Evolutionary conservation across 2,888 invertebrate species (phyloP), one percentile per base, ranked within the genome.

Genomic region (Idaea aversata): DNA sequence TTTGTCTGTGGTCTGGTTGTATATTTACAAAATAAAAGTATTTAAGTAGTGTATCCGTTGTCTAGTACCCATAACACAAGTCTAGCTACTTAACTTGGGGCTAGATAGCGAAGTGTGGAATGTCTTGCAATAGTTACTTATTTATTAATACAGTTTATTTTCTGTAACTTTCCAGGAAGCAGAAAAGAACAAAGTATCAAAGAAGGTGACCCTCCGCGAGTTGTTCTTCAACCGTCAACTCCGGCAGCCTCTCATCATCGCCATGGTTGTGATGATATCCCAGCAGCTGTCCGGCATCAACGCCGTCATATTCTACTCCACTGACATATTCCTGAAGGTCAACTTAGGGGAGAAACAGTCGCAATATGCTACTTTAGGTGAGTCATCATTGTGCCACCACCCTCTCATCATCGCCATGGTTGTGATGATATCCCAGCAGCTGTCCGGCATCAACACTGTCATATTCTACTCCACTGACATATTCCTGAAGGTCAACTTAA

Each of bases 201-300:
- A 87, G 71, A 89, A 90, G 63, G 95, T 97, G 57, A 96, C 96
- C 0, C 83, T 97, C 0, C 93, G 94, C 13, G 97, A 97, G 80
- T 87, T 98, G 75, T 88, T 97, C 67, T 88, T 93, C n/a, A 96
- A 96, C 86, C 90, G 95, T 0, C 90, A 95, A 59, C 93, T 98
- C 0, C 93, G 97, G 0, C 96, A 95, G 79, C 98, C 98, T 0
- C 91, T 98, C 15, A 87, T 96, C 61, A 97, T 98, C 71, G 95
- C 97, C 15, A 88, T 97, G 38, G 95, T 96, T 77, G 94, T 98
- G 79, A 98, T 98, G 97, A 82, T 98, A 0, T 96, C 97, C 0
- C 98, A 98, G 83, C 98, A 98, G 87, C 90, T 98, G 47, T 97
- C 97, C 10, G 98, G 98, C 4, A 98, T 98, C 82, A 98, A 98